These are phyloP conservation scores for Macrosoma leucophasiata DNA, from an alignment of 2,888 invertebrate genomes.

Conservation along the genomic window DNA sequence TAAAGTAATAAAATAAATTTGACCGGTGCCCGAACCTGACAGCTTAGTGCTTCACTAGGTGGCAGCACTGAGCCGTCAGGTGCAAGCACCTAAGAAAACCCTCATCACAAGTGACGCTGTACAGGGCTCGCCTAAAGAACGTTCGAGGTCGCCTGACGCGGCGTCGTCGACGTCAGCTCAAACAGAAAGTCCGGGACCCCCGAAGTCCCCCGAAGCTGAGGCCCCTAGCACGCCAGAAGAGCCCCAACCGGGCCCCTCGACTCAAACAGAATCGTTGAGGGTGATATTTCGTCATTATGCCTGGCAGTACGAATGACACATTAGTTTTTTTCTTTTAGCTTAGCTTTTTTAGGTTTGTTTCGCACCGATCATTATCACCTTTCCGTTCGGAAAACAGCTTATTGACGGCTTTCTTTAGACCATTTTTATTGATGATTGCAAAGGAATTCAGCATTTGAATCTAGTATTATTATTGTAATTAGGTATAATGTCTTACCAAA, in stretches of 20 bases:
- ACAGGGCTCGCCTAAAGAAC: constrained; percentile 50
- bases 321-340: constrained; percentile 65
- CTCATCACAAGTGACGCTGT: constrained; percentile 32
- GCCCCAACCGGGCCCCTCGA: constrained; percentile 55
- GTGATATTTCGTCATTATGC: constrained; percentile 71
- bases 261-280: constrained; percentile 56
- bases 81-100: no score
- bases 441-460: constrained; percentile 73
- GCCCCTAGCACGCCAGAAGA: constrained; percentile 39
- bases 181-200: constrained; percentile 38
- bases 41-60: no score
- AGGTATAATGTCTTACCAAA: no score
- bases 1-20: no score
- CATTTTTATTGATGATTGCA: constrained; percentile 37
- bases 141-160: constrained; percentile 47
- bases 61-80: no score
- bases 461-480: constrained; percentile 3
- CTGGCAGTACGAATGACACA: constrained; percentile 74
- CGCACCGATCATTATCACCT: constrained; percentile 49
- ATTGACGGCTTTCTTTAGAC: no score
- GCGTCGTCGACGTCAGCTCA: constrained; percentile 37
- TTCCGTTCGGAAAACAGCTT: constrained; percentile 36
- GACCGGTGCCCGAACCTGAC: no score
- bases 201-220: constrained; percentile 35
- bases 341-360: constrained; percentile 55